phyloP scores from a whole-genome alignment of 2,113 vertebrate species.

The Platichthys flesus region DNA sequence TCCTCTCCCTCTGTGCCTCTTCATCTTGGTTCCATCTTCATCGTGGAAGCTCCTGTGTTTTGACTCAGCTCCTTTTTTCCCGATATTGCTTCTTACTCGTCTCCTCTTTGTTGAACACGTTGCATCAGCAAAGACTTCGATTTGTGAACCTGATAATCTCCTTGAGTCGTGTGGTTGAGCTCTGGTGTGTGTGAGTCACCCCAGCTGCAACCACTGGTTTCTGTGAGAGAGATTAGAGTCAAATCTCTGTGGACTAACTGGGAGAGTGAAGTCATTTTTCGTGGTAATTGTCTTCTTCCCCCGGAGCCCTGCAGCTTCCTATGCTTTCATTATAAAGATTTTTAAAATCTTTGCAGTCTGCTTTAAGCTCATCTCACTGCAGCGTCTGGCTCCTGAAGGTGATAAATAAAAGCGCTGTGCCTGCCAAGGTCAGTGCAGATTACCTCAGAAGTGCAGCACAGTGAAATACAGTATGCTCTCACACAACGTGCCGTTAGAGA shows the following conservation, averaged over 20 bases:
- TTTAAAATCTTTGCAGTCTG: neutral
- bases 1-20: too few relatives aligned
- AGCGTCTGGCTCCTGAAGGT: neutral
- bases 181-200: neutral
- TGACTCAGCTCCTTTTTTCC: too few relatives aligned
- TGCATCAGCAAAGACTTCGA: too few relatives aligned
- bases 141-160: too few relatives aligned
- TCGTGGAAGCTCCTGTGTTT: too few relatives aligned
- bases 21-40: too few relatives aligned
- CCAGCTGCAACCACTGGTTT: neutral
- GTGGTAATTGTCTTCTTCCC: neutral
- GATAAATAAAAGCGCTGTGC: neutral
- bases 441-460: neutral
- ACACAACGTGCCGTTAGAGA: neutral
- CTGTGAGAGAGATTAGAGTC: neutral
- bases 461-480: neutral
- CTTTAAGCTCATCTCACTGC: slow-evolving; percentile 1
- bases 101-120: too few relatives aligned
- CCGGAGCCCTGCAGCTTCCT: neutral
- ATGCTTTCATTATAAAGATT: neutral
- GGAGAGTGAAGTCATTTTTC: neutral
- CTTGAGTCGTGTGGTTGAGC: neutral
- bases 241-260: neutral
- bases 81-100: too few relatives aligned
- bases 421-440: slow-evolving; percentile 10